These are phyloP conservation scores for Plagodis dolabraria DNA, from an alignment of 2,888 invertebrate species.

Conservation along the genomic window DNA sequence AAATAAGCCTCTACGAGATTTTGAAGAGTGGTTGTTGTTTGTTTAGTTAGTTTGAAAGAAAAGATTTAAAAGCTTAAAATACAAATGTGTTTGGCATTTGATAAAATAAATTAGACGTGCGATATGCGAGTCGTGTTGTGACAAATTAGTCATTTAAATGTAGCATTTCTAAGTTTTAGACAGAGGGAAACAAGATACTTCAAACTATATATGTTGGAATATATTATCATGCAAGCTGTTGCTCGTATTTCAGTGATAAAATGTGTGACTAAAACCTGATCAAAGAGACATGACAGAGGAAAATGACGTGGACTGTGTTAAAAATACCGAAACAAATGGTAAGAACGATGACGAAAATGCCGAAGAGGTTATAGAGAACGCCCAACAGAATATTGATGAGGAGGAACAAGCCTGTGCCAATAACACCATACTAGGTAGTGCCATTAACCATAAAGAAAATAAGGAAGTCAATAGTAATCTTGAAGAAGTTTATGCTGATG, in stretches of 20 bases:
- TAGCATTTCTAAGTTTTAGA: too few relatives aligned
- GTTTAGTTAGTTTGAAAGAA: neutral
- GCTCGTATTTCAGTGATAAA: constrained; percentile 17
- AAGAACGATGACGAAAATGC: constrained; percentile 47
- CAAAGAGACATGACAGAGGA: constrained; percentile 74
- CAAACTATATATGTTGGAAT: too few relatives aligned
- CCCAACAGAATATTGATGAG: neutral
- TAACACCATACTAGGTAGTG: constrained; percentile 55
- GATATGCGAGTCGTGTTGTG: too few relatives aligned
- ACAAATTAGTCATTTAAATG: too few relatives aligned
- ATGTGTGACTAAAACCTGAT: constrained; percentile 46
- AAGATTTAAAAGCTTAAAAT: too few relatives aligned
- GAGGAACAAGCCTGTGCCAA: constrained; percentile 61
- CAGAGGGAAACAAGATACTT: too few relatives aligned
- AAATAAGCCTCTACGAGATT: neutral
- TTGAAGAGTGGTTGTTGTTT: neutral
- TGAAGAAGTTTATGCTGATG: constrained; percentile 36
- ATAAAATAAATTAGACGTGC: too few relatives aligned
- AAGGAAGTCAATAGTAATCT: constrained; percentile 16
- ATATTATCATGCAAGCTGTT: too few relatives aligned
- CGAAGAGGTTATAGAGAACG: constrained; percentile 31
- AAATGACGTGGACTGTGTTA: constrained; percentile 62
- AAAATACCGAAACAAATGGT: constrained; percentile 51
- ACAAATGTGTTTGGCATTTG: too few relatives aligned
- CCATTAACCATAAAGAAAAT: constrained; percentile 50